These are phyloP conservation scores for Gastrophysa polygoni DNA, from an alignment of 2,888 invertebrate genomes.

Conservation along the genomic window DNA sequence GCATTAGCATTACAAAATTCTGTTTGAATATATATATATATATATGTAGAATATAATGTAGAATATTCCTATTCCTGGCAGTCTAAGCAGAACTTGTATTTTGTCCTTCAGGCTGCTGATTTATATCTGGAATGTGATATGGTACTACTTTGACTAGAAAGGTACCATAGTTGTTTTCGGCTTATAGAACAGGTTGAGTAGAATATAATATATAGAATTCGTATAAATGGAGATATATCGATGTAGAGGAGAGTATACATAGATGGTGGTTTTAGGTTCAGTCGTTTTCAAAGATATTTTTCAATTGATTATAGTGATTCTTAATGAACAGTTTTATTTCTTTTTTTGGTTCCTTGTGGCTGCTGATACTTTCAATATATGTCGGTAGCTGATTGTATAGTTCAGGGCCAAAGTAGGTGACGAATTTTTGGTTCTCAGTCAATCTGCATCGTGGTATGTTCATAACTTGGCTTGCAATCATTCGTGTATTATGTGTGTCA, in stretches of 20 bases:
- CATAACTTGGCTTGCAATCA: not conserved
- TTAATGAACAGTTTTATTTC: not conserved
- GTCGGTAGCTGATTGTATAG: conserved; percentile 9
- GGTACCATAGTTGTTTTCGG: too few relatives aligned
- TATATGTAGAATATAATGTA: too few relatives aligned
- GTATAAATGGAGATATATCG: not conserved
- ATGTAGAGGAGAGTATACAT: not conserved
- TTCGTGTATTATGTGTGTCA: not conserved
- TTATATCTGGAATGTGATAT: too few relatives aligned
- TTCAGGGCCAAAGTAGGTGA: conserved; percentile 1
- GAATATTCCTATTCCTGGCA: too few relatives aligned
- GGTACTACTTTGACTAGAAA: too few relatives aligned
- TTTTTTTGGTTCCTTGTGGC: not conserved
- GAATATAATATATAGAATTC: too few relatives aligned
- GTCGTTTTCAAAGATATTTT: not conserved
- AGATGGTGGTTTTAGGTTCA: not conserved
- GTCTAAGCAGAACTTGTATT: too few relatives aligned
- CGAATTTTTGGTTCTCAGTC: not conserved
- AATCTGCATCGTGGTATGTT: conserved; percentile 7
- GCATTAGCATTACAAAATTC: too few relatives aligned
- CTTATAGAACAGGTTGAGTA: too few relatives aligned
- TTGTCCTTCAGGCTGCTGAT: too few relatives aligned
- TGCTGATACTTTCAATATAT: conserved; percentile 4
- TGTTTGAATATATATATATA: too few relatives aligned
- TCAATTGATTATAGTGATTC: not conserved